phyloP scores from a whole-genome alignment of 2,797 vertebrate genomes.

The Pseudochirops cupreus region DNA sequence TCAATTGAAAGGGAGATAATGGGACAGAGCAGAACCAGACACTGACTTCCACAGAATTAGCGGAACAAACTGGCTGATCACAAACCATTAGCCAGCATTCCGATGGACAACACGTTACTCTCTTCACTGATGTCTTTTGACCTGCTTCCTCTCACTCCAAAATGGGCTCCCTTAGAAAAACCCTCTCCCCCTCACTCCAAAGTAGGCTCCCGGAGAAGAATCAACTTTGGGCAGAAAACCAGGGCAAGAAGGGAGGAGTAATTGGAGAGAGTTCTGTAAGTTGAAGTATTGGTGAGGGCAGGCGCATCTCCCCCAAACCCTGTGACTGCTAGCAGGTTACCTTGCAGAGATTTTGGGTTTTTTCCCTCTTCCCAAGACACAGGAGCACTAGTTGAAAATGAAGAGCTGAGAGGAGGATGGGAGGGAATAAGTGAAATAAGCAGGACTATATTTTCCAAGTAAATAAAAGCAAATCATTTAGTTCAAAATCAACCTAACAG shows the following conservation, averaged over 20 bases:
- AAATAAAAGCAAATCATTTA: slow-evolving; percentile 83
- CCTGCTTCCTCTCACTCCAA: background rate
- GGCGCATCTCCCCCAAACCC: slow-evolving; percentile 24
- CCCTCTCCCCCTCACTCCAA: background rate
- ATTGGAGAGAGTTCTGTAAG: slow-evolving; percentile 53
- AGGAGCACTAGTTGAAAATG: slow-evolving; percentile 37
- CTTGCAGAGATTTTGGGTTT: slow-evolving; percentile 68
- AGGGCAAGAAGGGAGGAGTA: background rate
- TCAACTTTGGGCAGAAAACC: background rate
- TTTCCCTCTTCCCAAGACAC: slow-evolving; percentile 74
- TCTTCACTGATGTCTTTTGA: background rate
- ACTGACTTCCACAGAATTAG: background rate
- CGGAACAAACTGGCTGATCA: too few species aligned
- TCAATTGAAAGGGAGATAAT: slow-evolving; percentile 6
- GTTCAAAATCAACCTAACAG: slow-evolving; percentile 77
- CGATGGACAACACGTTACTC: too few species aligned
- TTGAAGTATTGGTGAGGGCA: slow-evolving; percentile 42
- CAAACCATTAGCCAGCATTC: background rate
- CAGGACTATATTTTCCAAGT: slow-evolving; percentile 56
- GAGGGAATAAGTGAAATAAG: background rate
- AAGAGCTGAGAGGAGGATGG: slow-evolving; percentile 34
- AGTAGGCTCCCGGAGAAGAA: background rate
- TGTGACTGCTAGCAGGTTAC: slow-evolving; percentile 46
- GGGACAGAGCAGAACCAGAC: background rate
- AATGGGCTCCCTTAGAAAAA: background rate